Evolutionary conservation across 2,113 vertebrate species (phyloP).

Genomic region (Sinosuthora webbiana): DNA sequence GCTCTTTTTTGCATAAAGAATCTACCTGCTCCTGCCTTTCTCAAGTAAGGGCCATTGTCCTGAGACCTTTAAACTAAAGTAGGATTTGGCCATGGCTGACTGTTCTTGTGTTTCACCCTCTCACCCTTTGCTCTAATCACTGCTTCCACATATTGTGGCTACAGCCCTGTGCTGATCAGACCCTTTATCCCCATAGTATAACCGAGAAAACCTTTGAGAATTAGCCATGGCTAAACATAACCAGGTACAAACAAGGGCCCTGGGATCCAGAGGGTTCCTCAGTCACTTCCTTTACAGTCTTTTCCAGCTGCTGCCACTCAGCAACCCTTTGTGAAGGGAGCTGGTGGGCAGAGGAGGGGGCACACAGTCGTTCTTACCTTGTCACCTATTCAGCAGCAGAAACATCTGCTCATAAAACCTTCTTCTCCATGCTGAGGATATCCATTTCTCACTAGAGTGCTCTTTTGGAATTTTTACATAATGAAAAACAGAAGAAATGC

Average conservation of each 20-base stretch:
- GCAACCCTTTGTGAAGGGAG: not conserved
- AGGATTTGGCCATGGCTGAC: not conserved
- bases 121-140: not conserved
- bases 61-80: not conserved
- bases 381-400: not conserved
- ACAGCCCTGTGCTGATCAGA: not conserved
- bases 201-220: not conserved
- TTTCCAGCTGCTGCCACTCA: not conserved
- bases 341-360: not conserved
- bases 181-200: not conserved
- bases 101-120: not conserved
- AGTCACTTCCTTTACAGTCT: not conserved
- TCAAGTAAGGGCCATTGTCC: not conserved
- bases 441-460: not conserved
- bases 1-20: not conserved
- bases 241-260: not conserved
- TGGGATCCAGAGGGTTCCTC: not conserved
- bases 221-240: not conserved
- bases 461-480: not conserved
- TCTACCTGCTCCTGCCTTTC: not conserved
- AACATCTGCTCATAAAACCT: not conserved
- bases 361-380: not conserved
- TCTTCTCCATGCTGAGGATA: not conserved
- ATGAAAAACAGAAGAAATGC: not conserved
- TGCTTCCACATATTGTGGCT: not conserved